Evolutionary conservation across 2,888 invertebrate species (phyloP), one percentile per base, ranked within the genome.

Genomic region (Pantelozetes paolii): DNA sequence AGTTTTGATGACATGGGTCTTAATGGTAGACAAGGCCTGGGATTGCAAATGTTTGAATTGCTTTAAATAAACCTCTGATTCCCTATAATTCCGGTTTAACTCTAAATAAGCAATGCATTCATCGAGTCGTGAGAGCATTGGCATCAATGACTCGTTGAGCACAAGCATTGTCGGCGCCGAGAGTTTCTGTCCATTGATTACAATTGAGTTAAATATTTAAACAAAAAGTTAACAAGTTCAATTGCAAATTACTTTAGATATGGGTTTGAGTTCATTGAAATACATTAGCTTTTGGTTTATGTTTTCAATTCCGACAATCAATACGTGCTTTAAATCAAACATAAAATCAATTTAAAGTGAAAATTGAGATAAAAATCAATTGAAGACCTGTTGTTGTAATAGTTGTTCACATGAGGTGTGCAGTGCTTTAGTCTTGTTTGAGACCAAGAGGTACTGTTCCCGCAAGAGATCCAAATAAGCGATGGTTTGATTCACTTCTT

Each of bases 321-420:
- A 84, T 79, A 89, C 88, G 71, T 88, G 89, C 84, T 95, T 81
- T 71, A 18, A 64, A 36, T 36, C 13, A 77, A 76, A 78, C 72
- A 76, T 76, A 75, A 50, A 71, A 54, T 71, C 59, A n/a, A 50
- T 48, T 36, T 13, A 20, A 57, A 1, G 20, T 1, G 5, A 48
- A 3, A 26, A 57, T 13, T 57, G 48, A 54, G 48, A 42, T 40
- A 20, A n/a, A n/a, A 15, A 15, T 73, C 69, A 30, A 75, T 57
- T 73, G 32, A 50, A 71, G 71, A 85, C 86, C 83, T 86, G 95
- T 81, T 96, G 94, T 1, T 90, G 89, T 76, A 95, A 87, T 9
- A 97, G 84, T 80, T 95, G 91, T 80, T 96, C 94, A 82, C 96
- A 96, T 77, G 92, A 91, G 75, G 88, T 88, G 81, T 97, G 94